Evolutionary conservation across 1,140 invertebrate genomes (phyloP), one percentile per base, ranked within the genome.

Genomic region (Aricia agestis): DNA sequence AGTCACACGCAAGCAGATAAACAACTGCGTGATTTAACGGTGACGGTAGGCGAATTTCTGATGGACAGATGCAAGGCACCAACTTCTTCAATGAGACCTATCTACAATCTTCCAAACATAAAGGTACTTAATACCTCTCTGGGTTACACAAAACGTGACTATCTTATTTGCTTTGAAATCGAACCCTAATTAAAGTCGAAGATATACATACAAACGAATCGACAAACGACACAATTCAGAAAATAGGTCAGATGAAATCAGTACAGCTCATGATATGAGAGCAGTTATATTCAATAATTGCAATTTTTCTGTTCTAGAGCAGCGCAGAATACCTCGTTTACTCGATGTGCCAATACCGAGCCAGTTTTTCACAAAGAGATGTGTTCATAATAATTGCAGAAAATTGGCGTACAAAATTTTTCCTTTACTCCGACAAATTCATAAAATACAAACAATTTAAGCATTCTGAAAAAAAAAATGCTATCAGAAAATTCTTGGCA

Each of bases 161-260:
- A 36, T 36, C 36, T 36, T 36, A 9, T 36, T 2, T 36, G 45
- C 11, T 52, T 52, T 52, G 13, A 52, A 52, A 15, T 1, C 13
- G 9, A 15, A 11, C 10, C 45, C 45, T 25, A 19, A 63, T 25
- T 63, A 63, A 11, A 63, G n/a, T 10, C 17, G 18, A 63, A 63
- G 59, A 11, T 63, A 63, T 19, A 63, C 19, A 52, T 52, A 9
- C 45, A 52, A 52, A 25, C 18, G 18, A 25, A 19, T 63, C 45
- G 59, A 63, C 59, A 63, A 63, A 63, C 18, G 10, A 52, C 13
- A 52, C 45, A 52, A 36, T 36, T 15, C 10, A 63, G 18, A 63
- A 63, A 63, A 63, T 63, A 63, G 59, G 59, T 19, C 59, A 63
- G 59, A 63, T 63, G 59, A 19, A 52, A 52, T 52, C 45, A 36